A percentile compares a stretch with the other conserved stretches of the same genome.
Conservation (phyloP, 2,888 invertebrate species). For the Heliconius ismenius region DNA sequence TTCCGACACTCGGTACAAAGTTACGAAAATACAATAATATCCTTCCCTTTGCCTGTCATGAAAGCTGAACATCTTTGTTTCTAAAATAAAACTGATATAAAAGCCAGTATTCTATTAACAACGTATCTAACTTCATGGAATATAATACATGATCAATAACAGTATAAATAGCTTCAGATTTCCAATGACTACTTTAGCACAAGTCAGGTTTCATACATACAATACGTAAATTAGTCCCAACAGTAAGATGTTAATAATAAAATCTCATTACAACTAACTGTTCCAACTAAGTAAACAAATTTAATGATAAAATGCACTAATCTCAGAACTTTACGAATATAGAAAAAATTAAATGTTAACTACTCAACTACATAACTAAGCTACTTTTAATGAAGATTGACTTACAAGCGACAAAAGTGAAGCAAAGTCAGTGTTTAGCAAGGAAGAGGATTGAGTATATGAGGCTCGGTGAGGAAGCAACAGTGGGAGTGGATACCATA, state of each 20-base stretch:
- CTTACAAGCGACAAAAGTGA: constrained; percentile 35
- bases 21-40: not conserved
- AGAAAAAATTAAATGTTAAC: not conserved
- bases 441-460: constrained; percentile 39
- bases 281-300: not conserved
- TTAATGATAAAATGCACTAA: constrained; percentile 7
- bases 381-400: constrained; percentile 19
- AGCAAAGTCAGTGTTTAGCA: constrained; percentile 36
- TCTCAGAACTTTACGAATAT: not conserved
- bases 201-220: not conserved
- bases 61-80: too few relatives aligned
- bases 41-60: not conserved
- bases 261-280: constrained; percentile 3
- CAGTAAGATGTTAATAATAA: not conserved
- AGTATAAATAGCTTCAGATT: constrained; percentile 1
- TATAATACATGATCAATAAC: not conserved
- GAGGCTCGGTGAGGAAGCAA: constrained; percentile 52
- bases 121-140: constrained; percentile 2
- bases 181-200: constrained; percentile 7
- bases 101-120: not conserved
- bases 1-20: not conserved
- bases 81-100: too few relatives aligned
- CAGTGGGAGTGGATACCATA: constrained; percentile 58
- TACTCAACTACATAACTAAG: not conserved
- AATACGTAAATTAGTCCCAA: not conserved